Conservation (phyloP, 2,888 invertebrate species). For the Philereme vetulata region DNA sequence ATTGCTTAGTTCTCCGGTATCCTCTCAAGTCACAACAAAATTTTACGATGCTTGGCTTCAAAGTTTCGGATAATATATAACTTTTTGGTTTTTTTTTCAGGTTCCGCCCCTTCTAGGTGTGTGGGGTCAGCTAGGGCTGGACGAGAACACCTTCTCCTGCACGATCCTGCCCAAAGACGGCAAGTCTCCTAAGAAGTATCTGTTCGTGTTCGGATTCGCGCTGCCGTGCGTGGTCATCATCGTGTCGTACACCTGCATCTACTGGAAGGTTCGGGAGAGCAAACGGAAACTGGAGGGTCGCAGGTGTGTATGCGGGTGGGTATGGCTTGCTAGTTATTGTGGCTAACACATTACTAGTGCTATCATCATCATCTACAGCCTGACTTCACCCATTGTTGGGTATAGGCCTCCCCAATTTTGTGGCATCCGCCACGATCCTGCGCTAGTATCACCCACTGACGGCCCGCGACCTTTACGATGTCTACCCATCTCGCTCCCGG, state of each 20-base stretch:
- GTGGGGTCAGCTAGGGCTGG: constrained; percentile 93
- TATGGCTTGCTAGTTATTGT: constrained; percentile 52
- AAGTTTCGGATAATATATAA: no score
- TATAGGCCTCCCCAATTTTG: no score
- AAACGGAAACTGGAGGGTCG: constrained; percentile 89
- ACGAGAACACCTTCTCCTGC: constrained; percentile 92
- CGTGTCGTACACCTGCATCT: constrained; percentile 93
- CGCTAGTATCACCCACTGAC: no score
- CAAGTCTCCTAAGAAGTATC: constrained; percentile 91
- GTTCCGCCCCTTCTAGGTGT: constrained; percentile 91
- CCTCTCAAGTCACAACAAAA: no score
- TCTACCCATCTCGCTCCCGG: no score
- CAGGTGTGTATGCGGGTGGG: constrained; percentile 84
- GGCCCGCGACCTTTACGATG: no score
- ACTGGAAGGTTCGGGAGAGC: constrained; percentile 90
- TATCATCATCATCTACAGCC: no score
- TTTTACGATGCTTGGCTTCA: no score
- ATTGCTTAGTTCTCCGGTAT: no score
- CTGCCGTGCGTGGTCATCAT: constrained; percentile 94
- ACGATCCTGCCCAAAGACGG: constrained; percentile 91
- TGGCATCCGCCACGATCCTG: no score
- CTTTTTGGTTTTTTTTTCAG: constrained; percentile 64
- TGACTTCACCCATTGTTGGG: no score
- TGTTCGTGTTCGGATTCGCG: constrained; percentile 92
- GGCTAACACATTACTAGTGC: constrained; percentile 37